A percentile compares a stretch with the other conserved stretches of the same genome.
Conservation (phyloP, 1,140 invertebrate species). For the Metaphire vulgaris region DNA sequence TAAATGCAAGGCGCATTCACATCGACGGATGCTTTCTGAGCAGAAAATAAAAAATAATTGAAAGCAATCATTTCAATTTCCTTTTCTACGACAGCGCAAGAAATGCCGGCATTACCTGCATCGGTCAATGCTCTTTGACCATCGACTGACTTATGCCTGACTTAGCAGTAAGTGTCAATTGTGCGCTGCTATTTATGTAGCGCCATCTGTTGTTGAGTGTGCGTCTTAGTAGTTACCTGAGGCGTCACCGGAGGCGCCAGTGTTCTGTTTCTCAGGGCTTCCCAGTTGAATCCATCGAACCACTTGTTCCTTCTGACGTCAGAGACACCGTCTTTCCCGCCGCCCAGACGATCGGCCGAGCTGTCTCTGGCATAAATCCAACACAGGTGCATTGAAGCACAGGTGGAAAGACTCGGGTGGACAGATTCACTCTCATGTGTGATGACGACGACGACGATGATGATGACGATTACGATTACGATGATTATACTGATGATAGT, state of each 20-base stretch:
- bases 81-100: background rate
- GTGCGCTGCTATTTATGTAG: too few relatives aligned
- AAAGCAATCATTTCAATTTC: background rate
- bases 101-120: background rate
- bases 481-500: too few relatives aligned
- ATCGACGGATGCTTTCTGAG: too few relatives aligned
- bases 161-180: background rate
- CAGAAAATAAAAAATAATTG: background rate
- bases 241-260: slow-evolving; percentile 4
- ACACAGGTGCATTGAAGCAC: background rate
- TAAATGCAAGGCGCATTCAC: too few relatives aligned
- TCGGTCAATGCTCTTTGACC: background rate
- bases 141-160: background rate
- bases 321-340: slow-evolving; percentile 86
- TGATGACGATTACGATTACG: too few relatives aligned
- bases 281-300: slow-evolving; percentile 99
- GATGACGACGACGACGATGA: too few relatives aligned
- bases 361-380: slow-evolving; percentile 62
- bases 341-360: slow-evolving; percentile 90
- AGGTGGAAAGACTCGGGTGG: background rate
- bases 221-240: background rate
- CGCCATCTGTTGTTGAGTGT: too few relatives aligned
- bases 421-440: background rate
- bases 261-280: slow-evolving; percentile 48
- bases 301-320: slow-evolving; percentile 96